Conservation (phyloP, 2,113 vertebrate genomes). For the Origma solitaria region DNA sequence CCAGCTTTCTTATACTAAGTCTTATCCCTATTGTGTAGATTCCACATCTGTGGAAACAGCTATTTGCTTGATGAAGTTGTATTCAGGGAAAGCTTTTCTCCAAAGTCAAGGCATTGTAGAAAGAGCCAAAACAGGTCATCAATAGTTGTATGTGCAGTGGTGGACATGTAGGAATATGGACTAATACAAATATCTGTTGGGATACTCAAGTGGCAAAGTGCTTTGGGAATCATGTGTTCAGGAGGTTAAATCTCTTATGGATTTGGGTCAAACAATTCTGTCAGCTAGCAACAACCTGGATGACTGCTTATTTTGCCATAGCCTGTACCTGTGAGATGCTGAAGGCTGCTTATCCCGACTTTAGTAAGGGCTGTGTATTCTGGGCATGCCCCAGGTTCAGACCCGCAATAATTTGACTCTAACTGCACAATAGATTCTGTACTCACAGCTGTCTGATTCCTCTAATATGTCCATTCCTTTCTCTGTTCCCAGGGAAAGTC, state of each 20-base stretch:
- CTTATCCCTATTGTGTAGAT: not conserved
- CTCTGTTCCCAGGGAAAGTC: not conserved
- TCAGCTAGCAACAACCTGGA: not conserved
- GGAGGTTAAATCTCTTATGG: not conserved
- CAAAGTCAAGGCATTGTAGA: not conserved
- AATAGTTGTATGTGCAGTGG: not conserved
- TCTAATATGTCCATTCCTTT: constrained; percentile 20
- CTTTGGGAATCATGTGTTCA: not conserved
- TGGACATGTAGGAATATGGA: not conserved
- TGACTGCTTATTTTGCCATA: not conserved
- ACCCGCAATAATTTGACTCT: not conserved
- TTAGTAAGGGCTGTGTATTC: not conserved
- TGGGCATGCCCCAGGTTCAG: not conserved
- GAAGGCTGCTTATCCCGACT: not conserved
- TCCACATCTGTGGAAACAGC: not conserved
- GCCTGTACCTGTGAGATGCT: not conserved
- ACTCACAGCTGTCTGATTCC: not conserved
- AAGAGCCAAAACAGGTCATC: not conserved
- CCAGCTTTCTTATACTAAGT: not conserved
- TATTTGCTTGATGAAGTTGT: not conserved
- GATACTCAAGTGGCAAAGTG: not conserved
- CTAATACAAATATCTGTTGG: not conserved
- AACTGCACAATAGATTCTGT: not conserved
- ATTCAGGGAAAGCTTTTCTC: not conserved
- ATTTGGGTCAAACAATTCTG: not conserved